phyloP scores from a whole-genome alignment of 2,113 vertebrate species.

The Campylorhamphus procurvoides region DNA sequence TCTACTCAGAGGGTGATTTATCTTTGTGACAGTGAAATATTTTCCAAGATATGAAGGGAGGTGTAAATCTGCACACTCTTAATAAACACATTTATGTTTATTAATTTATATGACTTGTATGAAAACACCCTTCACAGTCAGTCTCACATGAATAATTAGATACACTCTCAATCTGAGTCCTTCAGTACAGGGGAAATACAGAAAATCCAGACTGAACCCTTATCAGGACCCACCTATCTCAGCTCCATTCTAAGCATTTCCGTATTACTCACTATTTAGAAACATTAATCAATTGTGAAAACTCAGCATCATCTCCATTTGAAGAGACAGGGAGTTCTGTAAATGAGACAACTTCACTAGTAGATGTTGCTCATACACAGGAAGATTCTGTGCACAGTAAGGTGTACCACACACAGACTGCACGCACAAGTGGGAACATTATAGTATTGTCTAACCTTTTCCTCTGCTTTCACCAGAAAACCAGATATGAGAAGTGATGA shows the following conservation, averaged over 20 bases:
- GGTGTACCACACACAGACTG: not conserved
- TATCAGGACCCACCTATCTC: slow-evolving; percentile 39
- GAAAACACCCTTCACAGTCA: slow-evolving; percentile 68
- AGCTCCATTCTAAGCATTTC: slow-evolving; percentile 50
- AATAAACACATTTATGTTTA: slow-evolving; percentile 45
- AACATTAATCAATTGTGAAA: not conserved
- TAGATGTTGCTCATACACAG: not conserved
- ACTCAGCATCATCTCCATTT: not conserved
- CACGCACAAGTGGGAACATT: not conserved
- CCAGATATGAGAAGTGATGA: not conserved
- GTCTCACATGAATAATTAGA: slow-evolving; percentile 60
- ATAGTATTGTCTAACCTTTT: not conserved
- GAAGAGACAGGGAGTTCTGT: not conserved
- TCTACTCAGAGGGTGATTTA: not conserved
- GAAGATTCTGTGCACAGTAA: not conserved
- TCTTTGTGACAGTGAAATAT: slow-evolving; percentile 13
- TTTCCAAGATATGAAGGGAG: slow-evolving; percentile 8
- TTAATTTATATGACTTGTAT: slow-evolving; percentile 57
- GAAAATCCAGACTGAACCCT: slow-evolving; percentile 58
- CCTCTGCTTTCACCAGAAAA: not conserved
- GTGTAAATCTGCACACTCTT: slow-evolving; percentile 22
- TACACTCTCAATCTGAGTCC: slow-evolving; percentile 47
- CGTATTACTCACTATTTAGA: slow-evolving; percentile 13
- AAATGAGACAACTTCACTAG: not conserved
- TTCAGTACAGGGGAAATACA: slow-evolving; percentile 38